Percentiles rank a stretch among this genome's conserved stretches.
These are phyloP conservation scores for Ceuthmochares aereus DNA, from an alignment of 2,113 vertebrate species.

Conservation along the genomic window DNA sequence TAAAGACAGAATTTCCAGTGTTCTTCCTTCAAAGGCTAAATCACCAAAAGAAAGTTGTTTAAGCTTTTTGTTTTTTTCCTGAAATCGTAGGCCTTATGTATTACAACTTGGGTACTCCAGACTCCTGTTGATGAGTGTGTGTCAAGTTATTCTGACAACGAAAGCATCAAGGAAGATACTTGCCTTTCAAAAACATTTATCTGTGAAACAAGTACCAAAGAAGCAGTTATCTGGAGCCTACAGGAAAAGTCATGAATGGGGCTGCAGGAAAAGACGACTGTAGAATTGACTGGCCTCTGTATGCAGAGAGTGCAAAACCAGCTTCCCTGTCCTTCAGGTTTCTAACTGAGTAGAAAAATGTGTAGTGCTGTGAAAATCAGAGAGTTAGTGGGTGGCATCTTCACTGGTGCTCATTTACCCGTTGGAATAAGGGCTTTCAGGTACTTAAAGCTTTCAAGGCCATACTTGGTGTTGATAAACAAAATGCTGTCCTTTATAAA, in stretches of 20 bases:
- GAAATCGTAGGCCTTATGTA: neutral
- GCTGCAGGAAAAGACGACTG: neutral
- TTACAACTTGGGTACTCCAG: neutral
- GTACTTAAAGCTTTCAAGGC: neutral
- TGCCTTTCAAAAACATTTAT: neutral
- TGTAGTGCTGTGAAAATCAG: neutral
- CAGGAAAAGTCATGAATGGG: neutral
- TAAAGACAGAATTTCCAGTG: neutral
- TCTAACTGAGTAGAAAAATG: neutral
- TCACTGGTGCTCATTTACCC: neutral
- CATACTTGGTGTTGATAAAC: neutral
- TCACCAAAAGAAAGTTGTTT: neutral
- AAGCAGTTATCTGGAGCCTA: neutral
- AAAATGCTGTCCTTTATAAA: neutral
- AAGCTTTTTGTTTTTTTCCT: neutral
- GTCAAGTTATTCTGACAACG: neutral
- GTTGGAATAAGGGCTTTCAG: neutral
- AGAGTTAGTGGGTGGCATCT: neutral
- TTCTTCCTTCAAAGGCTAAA: neutral
- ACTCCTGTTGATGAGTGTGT: neutral
- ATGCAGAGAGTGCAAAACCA: neutral
- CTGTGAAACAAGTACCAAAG: neutral
- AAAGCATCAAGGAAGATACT: accelerated
- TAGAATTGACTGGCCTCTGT: neutral
- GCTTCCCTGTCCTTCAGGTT: neutral